A percentile compares a stretch with the other conserved stretches of the same genome.
phyloP scores from a whole-genome alignment of 2,113 vertebrate species.

The Gulo gulo region DNA sequence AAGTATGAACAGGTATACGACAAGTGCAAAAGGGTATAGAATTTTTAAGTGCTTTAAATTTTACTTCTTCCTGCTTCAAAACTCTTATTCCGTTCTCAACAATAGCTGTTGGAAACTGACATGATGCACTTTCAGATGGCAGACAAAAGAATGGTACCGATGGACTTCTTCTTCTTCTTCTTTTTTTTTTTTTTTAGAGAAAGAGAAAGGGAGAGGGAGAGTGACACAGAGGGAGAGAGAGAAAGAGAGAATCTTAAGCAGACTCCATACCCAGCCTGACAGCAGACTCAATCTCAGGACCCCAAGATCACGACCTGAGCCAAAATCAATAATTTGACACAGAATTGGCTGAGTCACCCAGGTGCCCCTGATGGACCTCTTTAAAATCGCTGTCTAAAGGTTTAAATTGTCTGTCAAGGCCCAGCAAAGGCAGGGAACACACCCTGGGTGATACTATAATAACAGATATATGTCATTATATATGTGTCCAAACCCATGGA shows the following conservation, averaged over 20 bases:
- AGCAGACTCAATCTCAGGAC: background rate
- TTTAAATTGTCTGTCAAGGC: constrained; percentile 26
- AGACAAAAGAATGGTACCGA: background rate
- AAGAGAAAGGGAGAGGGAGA: background rate
- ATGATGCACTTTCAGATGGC: constrained; percentile 45
- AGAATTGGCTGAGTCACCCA: background rate
- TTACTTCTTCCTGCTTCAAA: constrained; percentile 22
- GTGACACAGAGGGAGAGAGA: background rate
- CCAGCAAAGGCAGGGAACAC: background rate
- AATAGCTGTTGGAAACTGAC: constrained; percentile 31
- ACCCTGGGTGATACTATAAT: background rate
- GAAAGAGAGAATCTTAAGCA: background rate
- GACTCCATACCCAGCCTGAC: background rate
- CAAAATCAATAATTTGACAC: background rate
- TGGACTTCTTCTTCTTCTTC: background rate
- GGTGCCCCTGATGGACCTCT: background rate
- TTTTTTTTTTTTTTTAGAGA: background rate
- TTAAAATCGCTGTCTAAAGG: constrained; percentile 28
- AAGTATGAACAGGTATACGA: constrained; percentile 29
- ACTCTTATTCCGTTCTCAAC: constrained; percentile 46
- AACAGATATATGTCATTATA: background rate
- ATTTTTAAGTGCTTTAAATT: background rate
- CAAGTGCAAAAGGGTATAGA: constrained; percentile 9
- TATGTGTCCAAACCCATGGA: background rate
- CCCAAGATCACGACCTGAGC: background rate